phyloP scores from a whole-genome alignment of 1,140 invertebrate species.

The Agrypnia vestita region DNA sequence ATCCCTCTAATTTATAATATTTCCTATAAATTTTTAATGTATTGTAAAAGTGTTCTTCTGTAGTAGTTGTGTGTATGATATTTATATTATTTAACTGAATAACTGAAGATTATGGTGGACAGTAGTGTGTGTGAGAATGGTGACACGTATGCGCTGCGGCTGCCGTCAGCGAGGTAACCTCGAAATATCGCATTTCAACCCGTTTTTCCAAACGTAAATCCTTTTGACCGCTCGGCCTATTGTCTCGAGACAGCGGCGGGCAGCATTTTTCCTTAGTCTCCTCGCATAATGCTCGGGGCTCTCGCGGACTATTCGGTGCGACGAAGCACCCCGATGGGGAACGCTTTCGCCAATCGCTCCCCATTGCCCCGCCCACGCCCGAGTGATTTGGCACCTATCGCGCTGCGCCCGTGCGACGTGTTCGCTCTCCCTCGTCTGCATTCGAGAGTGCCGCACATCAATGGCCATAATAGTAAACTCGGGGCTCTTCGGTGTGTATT shows the following conservation, averaged over 20 bases:
- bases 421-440: too few relatives aligned
- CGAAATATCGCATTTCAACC: constrained; percentile 32
- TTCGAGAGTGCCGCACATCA: too few relatives aligned
- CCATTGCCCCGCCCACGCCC: background rate
- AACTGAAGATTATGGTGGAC: too few relatives aligned
- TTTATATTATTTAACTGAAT: too few relatives aligned
- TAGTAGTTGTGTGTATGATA: background rate
- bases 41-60: background rate
- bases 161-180: constrained; percentile 9
- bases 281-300: too few relatives aligned
- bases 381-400: background rate
- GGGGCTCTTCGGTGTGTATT: too few relatives aligned
- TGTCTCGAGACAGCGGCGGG: background rate
- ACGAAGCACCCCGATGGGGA: too few relatives aligned
- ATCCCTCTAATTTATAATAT: background rate
- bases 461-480: too few relatives aligned
- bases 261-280: too few relatives aligned
- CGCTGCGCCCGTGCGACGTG: too few relatives aligned
- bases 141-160: background rate
- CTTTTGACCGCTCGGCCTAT: background rate
- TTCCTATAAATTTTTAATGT: background rate
- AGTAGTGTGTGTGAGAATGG: background rate
- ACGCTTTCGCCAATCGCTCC: background rate
- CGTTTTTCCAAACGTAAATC: constrained; percentile 15
- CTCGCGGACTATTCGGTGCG: too few relatives aligned